Base-by-base conservation (phyloP, 2,888 invertebrate genomes). In the Scaptomyza reducta region DNA sequence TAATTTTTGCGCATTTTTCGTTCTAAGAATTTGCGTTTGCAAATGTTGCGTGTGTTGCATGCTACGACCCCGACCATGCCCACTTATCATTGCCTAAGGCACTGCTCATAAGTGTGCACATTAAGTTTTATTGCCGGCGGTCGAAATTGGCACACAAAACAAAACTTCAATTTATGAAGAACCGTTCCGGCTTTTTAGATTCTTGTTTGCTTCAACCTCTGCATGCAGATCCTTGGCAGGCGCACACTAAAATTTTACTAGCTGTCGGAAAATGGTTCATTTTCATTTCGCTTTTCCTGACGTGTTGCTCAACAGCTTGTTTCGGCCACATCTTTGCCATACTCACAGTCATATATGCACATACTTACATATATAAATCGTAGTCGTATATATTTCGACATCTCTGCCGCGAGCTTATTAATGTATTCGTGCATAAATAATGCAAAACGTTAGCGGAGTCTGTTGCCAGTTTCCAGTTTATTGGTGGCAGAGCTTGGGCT, bases 81-180 rank as follows among this genome's bases (percentile, higher is more conserved):
- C 55, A 61, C 40, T 66, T 62, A 74, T 72, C 77, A 53, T 49
- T 31, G 41, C 69, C 63, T 40, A 7, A 45, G 69, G 76, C 74
- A 29, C 54, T 61, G 67, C 63, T 70, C 81, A 82, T 78, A 85
- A 82, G 77, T 76, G 79, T 59, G 79, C 74, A 69, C 74, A 81
- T 81, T 73, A 77, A 84, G 53, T 81, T 84, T 84, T 84, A 84
- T 87, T 61, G 73, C 81, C 73, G 49, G 53, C 80, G 67, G 77
- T 86, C 69, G 65, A 50, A 76, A 76, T 76, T 69, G 66, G 49
- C 70, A 65, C 59, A 63, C 18, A 59, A 18, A 53, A 6, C 38
- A 42, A 11, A 42, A 68, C 71, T 77, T 61, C 58, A 75, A 74
- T 70, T 82, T 70, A 69, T 62, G 77, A 45, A 44, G 70, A 79